Conservation (phyloP, 2,888 invertebrate species). For the Eupithecia vulgata region DNA sequence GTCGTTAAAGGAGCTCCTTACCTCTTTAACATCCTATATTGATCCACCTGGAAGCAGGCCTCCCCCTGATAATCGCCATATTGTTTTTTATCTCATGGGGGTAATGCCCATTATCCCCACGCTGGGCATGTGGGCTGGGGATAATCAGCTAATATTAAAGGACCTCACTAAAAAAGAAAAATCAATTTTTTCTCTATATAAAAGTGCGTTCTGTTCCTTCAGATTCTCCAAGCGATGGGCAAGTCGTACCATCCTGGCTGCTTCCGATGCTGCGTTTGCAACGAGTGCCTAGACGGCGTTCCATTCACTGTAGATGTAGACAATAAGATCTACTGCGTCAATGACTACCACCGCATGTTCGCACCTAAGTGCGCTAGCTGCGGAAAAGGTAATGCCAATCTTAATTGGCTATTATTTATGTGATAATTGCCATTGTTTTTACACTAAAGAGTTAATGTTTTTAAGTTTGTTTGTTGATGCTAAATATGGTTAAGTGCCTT, state of each 20-base stretch:
- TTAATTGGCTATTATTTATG: neutral
- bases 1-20: too few relatives aligned
- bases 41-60: too few relatives aligned
- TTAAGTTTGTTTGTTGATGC: neutral
- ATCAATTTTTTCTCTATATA: neutral
- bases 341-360: constrained; percentile 99
- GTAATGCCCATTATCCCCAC: too few relatives aligned
- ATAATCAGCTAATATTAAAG: too few relatives aligned
- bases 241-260: constrained; percentile 99
- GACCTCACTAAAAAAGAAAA: neutral
- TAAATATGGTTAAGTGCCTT: neutral
- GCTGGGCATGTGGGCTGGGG: too few relatives aligned
- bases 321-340: constrained; percentile 99
- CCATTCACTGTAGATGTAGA: constrained; percentile 99
- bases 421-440: neutral
- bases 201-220: constrained; percentile 39
- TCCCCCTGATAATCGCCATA: too few relatives aligned
- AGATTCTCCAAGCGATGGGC: constrained; percentile 99
- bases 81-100: too few relatives aligned
- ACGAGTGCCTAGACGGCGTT: constrained; percentile 98
- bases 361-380: constrained; percentile 99
- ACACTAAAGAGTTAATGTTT: neutral
- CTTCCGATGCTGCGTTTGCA: constrained; percentile 98
- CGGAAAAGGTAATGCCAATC: constrained; percentile 88
- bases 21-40: too few relatives aligned